Conservation (phyloP, 2,888 invertebrate genomes). For the Spilarctia lutea region DNA sequence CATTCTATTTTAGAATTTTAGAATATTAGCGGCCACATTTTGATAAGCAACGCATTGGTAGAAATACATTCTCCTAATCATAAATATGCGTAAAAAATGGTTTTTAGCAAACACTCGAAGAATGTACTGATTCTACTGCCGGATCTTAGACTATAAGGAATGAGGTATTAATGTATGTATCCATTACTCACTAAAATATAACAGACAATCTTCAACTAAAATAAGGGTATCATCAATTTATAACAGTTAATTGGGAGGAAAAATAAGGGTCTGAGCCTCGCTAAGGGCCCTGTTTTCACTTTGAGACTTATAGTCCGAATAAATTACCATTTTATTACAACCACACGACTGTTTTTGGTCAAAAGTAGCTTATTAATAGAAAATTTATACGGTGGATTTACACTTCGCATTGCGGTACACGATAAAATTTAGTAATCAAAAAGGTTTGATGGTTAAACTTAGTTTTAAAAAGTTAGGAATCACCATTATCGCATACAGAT, state of each 20-base stretch:
- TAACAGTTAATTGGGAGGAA: constrained; percentile 71
- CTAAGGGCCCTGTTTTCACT: constrained; percentile 64
- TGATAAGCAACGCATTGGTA: too few relatives aligned
- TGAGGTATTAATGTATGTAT: not conserved
- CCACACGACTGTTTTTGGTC: constrained; percentile 52
- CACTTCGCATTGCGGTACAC: constrained; percentile 14
- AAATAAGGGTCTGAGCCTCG: constrained; percentile 69
- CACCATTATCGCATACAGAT: not conserved
- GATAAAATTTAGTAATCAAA: not conserved
- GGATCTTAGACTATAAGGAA: too few relatives aligned
- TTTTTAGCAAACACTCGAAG: too few relatives aligned
- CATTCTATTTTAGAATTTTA: too few relatives aligned
- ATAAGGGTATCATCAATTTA: constrained; percentile 57
- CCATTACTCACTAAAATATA: not conserved
- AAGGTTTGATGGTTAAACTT: not conserved
- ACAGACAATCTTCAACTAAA: constrained; percentile 53
- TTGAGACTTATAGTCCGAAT: constrained; percentile 69
- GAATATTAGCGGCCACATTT: too few relatives aligned
- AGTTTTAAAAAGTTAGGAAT: not conserved
- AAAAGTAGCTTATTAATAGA: constrained; percentile 63
- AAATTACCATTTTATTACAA: constrained; percentile 69
- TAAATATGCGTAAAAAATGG: too few relatives aligned
- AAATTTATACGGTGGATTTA: constrained; percentile 68
- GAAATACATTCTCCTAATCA: too few relatives aligned
- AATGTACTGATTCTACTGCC: too few relatives aligned